phyloP scores from a whole-genome alignment of 2,797 vertebrate species.

The Sebastes cheni region DNA sequence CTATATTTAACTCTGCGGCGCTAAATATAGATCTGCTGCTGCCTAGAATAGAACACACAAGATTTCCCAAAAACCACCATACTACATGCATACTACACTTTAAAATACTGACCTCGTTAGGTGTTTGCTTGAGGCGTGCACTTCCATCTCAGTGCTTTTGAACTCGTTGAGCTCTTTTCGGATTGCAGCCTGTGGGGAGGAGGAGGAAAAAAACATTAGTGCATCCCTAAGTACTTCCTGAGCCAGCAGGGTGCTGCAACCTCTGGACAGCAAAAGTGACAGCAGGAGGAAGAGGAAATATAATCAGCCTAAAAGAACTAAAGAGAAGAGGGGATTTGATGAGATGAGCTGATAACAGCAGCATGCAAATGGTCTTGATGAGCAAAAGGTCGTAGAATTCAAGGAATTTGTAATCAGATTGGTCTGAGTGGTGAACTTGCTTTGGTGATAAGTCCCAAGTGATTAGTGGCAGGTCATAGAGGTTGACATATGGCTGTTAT shows the following conservation, averaged over 20 bases:
- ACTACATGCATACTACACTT: not conserved
- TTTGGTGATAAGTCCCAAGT: not conserved
- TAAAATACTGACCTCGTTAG: constrained; percentile 91
- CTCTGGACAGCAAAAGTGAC: constrained; percentile 20
- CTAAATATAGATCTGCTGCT: constrained; percentile 67
- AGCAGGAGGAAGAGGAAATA: constrained; percentile 6
- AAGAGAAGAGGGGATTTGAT: constrained; percentile 7
- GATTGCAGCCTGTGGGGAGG: constrained; percentile 90
- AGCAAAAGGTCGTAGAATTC: constrained; percentile 4
- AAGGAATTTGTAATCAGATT: not conserved
- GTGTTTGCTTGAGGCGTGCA: constrained; percentile 98
- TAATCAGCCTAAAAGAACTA: not conserved
- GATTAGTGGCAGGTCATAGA: not conserved
- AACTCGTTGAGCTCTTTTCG: constrained; percentile 99
- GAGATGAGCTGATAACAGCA: constrained; percentile 31
- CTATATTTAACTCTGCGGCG: constrained; percentile 70
- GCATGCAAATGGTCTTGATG: not conserved
- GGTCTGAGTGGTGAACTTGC: constrained; percentile 16
- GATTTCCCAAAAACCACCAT: constrained; percentile 5
- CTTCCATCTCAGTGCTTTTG: constrained; percentile 99
- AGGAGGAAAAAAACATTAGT: constrained; percentile 30
- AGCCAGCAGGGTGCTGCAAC: not conserved
- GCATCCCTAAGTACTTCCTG: constrained; percentile 33
- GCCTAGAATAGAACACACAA: constrained; percentile 61
- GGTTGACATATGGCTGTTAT: not conserved